Conservation (phyloP, 2,888 invertebrate genomes). For the Phania funesta region DNA sequence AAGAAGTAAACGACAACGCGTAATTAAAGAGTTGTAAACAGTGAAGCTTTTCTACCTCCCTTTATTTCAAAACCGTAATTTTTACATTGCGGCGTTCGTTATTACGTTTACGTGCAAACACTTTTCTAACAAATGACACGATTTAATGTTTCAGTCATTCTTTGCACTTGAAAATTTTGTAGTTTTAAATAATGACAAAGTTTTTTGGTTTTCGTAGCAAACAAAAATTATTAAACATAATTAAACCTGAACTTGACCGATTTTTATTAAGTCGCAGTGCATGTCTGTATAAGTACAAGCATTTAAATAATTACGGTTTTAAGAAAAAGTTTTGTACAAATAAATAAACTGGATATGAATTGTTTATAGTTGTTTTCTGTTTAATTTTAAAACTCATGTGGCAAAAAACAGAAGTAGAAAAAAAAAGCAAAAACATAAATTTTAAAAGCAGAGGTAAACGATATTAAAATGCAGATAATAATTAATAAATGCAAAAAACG, state of each 20-base stretch:
- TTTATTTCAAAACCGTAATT: no score
- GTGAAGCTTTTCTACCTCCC: no score
- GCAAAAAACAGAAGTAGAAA: neutral
- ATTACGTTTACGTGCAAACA: no score
- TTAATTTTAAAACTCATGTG: neutral
- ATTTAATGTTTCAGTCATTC: no score
- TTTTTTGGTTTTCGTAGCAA: no score
- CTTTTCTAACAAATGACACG: no score
- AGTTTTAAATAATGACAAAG: no score
- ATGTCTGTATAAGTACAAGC: neutral
- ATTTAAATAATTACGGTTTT: conserved; percentile 45
- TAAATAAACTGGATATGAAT: conserved; percentile 52
- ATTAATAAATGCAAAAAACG: neutral
- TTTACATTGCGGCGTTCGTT: no score
- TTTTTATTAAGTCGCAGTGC: conserved; percentile 18
- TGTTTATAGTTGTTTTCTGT: conserved; percentile 5
- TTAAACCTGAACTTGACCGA: conserved; percentile 60
- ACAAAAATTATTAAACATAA: conserved; percentile 9
- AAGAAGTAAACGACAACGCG: no score
- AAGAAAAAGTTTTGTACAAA: conserved; percentile 35
- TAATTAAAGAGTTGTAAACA: no score
- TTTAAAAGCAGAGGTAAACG: neutral
- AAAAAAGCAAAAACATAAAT: neutral
- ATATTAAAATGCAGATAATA: conserved; percentile 23
- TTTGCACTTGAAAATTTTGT: no score